phyloP scores from a whole-genome alignment of 1,140 invertebrate species.

The Saccostrea cuccullata region DNA sequence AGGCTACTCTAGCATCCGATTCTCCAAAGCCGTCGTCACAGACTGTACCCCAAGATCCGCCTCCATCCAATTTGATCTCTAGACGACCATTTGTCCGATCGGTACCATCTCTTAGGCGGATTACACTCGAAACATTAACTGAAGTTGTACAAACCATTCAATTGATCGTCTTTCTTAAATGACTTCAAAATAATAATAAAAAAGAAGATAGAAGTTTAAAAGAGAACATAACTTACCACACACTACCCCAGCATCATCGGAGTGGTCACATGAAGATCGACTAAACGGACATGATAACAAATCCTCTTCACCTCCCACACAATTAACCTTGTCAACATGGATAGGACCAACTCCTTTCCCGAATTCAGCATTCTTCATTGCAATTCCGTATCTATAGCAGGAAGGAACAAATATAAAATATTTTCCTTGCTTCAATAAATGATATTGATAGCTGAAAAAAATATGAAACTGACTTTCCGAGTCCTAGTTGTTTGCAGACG shows the following conservation, averaged over 20 bases:
- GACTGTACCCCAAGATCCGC: background rate
- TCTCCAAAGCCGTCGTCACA: background rate
- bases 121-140: background rate
- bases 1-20: background rate
- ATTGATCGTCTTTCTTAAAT: background rate
- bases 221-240: background rate
- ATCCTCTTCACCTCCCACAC: background rate
- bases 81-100: background rate
- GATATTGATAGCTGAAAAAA: too few relatives aligned
- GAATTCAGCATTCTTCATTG: background rate
- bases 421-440: too few relatives aligned
- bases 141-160: background rate
- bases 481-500: constrained; percentile 28
- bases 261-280: background rate
- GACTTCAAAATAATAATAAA: background rate
- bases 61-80: background rate
- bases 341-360: background rate
- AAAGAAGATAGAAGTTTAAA: background rate
- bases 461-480: background rate
- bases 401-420: too few relatives aligned
- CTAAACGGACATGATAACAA: background rate
- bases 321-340: background rate
- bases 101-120: background rate
- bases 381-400: background rate
- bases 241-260: background rate